Evolutionary conservation across 2,797 vertebrate genomes (phyloP).

Genomic region (Xerus rutilus): DNA sequence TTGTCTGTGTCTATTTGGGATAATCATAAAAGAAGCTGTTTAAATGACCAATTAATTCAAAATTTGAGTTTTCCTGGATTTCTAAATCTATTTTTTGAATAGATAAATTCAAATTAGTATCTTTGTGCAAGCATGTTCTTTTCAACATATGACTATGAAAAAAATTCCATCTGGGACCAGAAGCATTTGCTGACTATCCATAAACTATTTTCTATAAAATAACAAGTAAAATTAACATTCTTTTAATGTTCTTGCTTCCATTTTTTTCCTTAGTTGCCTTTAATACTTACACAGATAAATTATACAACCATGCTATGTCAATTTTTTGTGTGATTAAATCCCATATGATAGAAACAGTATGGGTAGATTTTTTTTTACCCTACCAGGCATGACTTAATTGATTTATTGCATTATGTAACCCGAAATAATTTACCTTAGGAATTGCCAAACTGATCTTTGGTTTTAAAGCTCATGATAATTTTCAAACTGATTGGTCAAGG

Average conservation of each 20-base stretch:
- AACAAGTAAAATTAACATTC: background rate
- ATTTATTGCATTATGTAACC: rapidly evolving
- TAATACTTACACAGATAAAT: constrained; percentile 18
- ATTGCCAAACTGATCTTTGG: background rate
- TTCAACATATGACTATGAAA: background rate
- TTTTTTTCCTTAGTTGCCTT: background rate
- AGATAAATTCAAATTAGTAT: constrained; percentile 24
- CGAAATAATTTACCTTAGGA: background rate
- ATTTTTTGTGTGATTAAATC: background rate
- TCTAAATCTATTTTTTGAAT: constrained; percentile 56
- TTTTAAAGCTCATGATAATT: background rate
- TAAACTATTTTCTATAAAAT: constrained; percentile 59
- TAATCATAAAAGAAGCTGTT: background rate
- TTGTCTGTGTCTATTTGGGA: background rate
- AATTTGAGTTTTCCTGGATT: constrained; percentile 29
- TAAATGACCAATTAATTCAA: background rate
- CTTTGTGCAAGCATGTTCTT: background rate
- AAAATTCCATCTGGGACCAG: background rate
- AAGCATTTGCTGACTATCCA: constrained; percentile 29
- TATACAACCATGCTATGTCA: background rate
- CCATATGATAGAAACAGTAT: background rate
- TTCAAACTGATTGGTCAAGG: constrained; percentile 45
- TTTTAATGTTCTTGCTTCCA: background rate
- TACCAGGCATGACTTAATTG: background rate
- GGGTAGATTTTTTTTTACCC: rapidly evolving